Conservation (phyloP, 2,797 vertebrate genomes). For the Arrhamphus sclerolepis region DNA sequence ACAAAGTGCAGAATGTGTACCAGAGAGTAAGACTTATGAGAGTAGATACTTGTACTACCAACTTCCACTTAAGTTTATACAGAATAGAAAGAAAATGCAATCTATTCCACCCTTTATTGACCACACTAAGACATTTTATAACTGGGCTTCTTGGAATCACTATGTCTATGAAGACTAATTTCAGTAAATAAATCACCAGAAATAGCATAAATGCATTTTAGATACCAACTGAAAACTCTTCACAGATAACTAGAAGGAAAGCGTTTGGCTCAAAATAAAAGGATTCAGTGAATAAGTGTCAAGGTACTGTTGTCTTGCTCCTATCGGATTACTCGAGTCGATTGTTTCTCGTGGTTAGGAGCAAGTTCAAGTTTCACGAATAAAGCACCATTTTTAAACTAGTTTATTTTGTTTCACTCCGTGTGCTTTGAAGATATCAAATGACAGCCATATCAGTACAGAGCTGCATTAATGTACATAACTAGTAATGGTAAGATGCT, state of each 20-base stretch:
- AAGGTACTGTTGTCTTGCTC: conserved; percentile 30
- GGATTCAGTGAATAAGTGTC: conserved; percentile 15
- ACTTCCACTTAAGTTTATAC: not conserved
- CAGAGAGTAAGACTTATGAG: conserved; percentile 36
- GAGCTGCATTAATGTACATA: conserved; percentile 70
- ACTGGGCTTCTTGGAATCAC: conserved; percentile 14
- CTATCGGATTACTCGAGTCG: conserved; percentile 13
- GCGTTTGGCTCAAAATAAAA: conserved; percentile 9
- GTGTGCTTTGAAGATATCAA: conserved; percentile 75
- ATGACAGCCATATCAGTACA: conserved; percentile 73
- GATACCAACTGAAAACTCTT: conserved; percentile 11
- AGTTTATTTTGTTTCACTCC: conserved; percentile 71
- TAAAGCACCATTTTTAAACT: conserved; percentile 79
- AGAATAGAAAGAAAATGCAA: not conserved
- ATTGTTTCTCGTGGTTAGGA: conserved; percentile 38
- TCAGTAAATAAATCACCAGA: conserved; percentile 5
- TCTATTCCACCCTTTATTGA: not conserved
- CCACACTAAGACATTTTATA: conserved; percentile 13
- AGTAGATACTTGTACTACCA: conserved; percentile 13
- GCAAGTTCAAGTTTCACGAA: conserved; percentile 68
- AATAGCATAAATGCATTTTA: not conserved
- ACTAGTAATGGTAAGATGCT: conserved; percentile 67
- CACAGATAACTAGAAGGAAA: too few species aligned
- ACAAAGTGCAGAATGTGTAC: conserved; percentile 46
- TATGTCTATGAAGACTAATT: conserved; percentile 5